Percentiles rank a stretch among this genome's conserved stretches.
phyloP scores from a whole-genome alignment of 2,888 invertebrate species.

The Xylocampa areola region DNA sequence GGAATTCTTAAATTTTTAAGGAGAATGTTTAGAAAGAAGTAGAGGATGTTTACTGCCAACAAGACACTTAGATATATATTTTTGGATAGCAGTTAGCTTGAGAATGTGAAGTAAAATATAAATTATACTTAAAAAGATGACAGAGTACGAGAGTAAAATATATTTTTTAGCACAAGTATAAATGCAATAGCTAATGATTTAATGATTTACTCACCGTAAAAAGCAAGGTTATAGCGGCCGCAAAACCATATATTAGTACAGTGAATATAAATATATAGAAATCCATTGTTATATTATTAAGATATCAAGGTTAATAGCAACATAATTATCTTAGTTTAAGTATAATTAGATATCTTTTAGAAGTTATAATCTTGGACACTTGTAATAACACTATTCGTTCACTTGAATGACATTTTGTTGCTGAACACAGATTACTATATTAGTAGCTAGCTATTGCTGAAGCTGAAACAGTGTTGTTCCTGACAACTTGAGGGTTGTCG shows the following conservation, averaged over 20 bases:
- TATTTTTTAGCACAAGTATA: neutral
- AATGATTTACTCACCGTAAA: slow-evolving; percentile 66
- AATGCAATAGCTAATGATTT: neutral
- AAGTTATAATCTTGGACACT: too few species aligned
- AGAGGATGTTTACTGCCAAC: slow-evolving; percentile 36
- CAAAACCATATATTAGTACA: slow-evolving; percentile 62
- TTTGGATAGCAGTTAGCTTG: slow-evolving; percentile 11
- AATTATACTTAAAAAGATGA: slow-evolving; percentile 5
- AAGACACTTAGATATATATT: slow-evolving; percentile 25
- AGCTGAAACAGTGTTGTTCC: too few species aligned
- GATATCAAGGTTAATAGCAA: neutral
- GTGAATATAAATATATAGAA: slow-evolving; percentile 55
- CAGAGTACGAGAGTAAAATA: too few species aligned
- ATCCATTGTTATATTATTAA: slow-evolving; percentile 59
- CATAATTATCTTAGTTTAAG: neutral
- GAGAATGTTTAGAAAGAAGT: too few species aligned
- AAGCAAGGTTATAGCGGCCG: slow-evolving; percentile 59
- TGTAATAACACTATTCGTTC: too few species aligned
- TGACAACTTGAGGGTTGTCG: too few species aligned
- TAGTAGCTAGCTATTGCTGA: too few species aligned
- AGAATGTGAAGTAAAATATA: neutral
- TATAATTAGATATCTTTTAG: too few species aligned
- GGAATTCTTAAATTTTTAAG: too few species aligned
- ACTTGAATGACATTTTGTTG: too few species aligned
- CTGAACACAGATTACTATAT: too few species aligned